Evolutionary conservation across 2,888 invertebrate species (phyloP), one percentile per base, ranked within the genome.

Genomic region (Odontocolon sp.): DNA sequence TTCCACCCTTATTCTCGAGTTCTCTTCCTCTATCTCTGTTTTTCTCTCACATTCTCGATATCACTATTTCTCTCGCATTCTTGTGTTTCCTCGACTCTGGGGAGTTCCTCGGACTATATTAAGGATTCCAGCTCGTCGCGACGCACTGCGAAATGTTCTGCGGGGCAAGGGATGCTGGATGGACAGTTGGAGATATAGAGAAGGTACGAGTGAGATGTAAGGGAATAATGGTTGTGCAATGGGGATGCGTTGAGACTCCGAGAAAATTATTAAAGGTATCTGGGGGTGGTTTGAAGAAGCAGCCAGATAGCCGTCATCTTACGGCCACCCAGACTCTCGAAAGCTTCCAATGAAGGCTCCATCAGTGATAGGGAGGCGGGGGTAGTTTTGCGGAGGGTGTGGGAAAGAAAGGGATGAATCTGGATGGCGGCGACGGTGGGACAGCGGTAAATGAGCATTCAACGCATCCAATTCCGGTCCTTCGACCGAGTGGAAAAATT

Each of bases 381-480:
- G n/a, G n/a, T n/a, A n/a, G n/a, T n/a, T n/a, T 76, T 56, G 56
- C 56, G 77, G 74, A 57, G 74, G 76, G 63, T n/a, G 5, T 2
- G 9, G 6, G 50, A 67, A 28, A 40, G 26, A 18, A n/a, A 14
- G 47, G 16, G 26, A n/a, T 28, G 57, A 54, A 52, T 70, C 42
- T 66, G 54, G 21, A 73, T 26, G 72, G 57, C 23, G 77, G 73
- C 73, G 71, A 77, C 47, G 80, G 78, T 77, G 47, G 66, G 28
- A 79, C 74, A 81, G 83, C 79, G 81, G 84, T 84, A 89, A 89
- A 89, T 86, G 89, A 89, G 86, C 88, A 89, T 87, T 86, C 85
- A 85, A 72, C 80, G 80, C 83, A 84, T 86, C 83, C 84, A 85
- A 86, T 86, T 86, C 72, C 61, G 56, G 45, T 67, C 9, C 57